phyloP scores from a whole-genome alignment of 2,113 vertebrate genomes.

The Circaetus cinerascens region DNA sequence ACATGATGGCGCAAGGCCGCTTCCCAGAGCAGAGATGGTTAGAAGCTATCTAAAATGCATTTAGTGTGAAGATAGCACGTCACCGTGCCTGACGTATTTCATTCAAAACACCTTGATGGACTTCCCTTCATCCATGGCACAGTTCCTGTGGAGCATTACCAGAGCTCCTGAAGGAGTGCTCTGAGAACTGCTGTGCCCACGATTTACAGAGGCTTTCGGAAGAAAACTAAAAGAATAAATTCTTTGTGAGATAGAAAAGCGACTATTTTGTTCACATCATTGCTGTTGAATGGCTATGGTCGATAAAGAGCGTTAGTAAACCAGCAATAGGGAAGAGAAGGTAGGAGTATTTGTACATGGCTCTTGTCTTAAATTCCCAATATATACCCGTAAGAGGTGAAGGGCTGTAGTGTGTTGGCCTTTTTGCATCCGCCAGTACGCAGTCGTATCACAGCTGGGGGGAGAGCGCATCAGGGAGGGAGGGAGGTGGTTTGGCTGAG shows the following conservation, averaged over 20 bases:
- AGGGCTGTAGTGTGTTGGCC: rapidly evolving
- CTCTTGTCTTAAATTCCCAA: not conserved
- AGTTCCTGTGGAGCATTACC: not conserved
- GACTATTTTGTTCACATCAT: rapidly evolving
- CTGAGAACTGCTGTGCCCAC: rapidly evolving
- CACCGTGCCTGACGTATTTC: not conserved
- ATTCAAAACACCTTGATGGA: not conserved
- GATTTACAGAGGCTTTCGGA: not conserved
- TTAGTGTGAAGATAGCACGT: not conserved
- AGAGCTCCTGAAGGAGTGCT: not conserved
- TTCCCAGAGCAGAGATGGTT: not conserved
- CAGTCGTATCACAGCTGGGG: not conserved
- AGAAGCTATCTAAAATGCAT: not conserved
- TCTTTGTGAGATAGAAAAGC: not conserved
- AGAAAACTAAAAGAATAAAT: not conserved
- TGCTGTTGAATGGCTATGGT: not conserved
- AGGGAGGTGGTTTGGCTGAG: not conserved
- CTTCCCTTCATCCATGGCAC: not conserved
- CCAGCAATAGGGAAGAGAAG: not conserved
- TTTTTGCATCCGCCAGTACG: not conserved
- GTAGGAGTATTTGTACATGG: rapidly evolving
- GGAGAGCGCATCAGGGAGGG: not conserved
- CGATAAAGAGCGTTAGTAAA: rapidly evolving
- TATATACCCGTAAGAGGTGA: rapidly evolving
- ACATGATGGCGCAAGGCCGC: not conserved